Conservation (phyloP, 2,797 vertebrate genomes). For the Gymnocypris eckloni region DNA sequence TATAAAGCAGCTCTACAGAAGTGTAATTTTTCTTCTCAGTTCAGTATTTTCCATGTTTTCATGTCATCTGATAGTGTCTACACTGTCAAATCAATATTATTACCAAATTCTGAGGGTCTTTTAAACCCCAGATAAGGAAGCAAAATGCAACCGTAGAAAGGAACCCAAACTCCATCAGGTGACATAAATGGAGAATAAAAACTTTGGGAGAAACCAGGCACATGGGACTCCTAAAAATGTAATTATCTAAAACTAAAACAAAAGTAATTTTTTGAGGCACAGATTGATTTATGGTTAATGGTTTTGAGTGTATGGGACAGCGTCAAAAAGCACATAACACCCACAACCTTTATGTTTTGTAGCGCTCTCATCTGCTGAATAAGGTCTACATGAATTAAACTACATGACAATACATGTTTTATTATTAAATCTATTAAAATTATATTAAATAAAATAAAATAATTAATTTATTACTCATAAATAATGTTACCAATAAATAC, state of each 20-base stretch:
- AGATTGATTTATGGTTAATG: background rate
- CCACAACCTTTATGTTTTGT: no score
- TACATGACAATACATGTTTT: no score
- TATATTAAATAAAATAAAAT: background rate
- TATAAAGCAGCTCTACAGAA: no score
- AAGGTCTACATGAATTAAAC: no score
- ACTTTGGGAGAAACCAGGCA: background rate
- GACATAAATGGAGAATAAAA: background rate
- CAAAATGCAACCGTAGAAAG: background rate
- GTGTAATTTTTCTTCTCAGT: no score
- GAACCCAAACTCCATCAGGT: background rate
- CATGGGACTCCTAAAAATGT: background rate
- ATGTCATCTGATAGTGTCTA: background rate
- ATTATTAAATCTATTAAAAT: no score
- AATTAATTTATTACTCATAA: background rate
- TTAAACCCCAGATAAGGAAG: background rate
- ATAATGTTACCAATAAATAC: background rate
- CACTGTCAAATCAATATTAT: background rate
- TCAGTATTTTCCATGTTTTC: background rate
- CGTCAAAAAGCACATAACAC: background rate
- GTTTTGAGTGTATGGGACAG: background rate
- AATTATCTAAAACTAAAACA: background rate
- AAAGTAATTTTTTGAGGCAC: background rate
- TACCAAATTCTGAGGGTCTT: background rate
- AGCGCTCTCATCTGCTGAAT: no score